A percentile compares a stretch with the other conserved stretches of the same genome.
Conservation (phyloP, 2,797 vertebrate genomes). For the Buceros bicornis region DNA sequence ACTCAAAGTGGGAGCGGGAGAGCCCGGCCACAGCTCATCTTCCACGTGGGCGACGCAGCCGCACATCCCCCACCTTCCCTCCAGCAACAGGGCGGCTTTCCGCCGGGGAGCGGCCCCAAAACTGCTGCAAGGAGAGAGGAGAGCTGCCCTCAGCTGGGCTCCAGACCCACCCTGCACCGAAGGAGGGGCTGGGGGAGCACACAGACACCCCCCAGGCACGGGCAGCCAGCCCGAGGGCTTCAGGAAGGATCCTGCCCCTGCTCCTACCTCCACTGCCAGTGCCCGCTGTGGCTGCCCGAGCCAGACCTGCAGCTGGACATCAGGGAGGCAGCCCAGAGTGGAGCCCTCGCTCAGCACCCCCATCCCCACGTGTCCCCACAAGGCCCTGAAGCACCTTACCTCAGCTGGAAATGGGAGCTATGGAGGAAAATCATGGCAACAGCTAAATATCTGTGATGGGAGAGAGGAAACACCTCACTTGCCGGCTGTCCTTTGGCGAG, state of each 20-base stretch:
- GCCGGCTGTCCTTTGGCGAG: not conserved
- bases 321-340: accelerated
- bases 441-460: conserved; percentile 81
- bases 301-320: not conserved
- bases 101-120: conserved; percentile 59
- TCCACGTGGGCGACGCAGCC: conserved; percentile 85
- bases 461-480: conserved; percentile 46
- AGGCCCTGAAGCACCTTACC: conserved; percentile 54
- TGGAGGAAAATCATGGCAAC: conserved; percentile 56
- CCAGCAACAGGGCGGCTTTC: conserved; percentile 81
- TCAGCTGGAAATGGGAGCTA: conserved; percentile 69
- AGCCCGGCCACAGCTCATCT: conserved; percentile 76
- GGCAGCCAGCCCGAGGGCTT: not conserved
- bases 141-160: not conserved
- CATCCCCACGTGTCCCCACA: accelerated
- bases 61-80: conserved; percentile 82
- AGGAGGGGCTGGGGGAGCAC: accelerated
- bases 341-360: not conserved
- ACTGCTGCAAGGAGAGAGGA: too few relatives aligned
- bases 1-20: conserved; percentile 10
- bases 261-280: too few relatives aligned
- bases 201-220: accelerated
- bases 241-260: not conserved
- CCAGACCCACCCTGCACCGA: accelerated
- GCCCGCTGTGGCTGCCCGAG: accelerated